These are phyloP conservation scores for Zaprionus ghesquierei DNA, from an alignment of 1,140 invertebrate genomes.

Conservation along the genomic window DNA sequence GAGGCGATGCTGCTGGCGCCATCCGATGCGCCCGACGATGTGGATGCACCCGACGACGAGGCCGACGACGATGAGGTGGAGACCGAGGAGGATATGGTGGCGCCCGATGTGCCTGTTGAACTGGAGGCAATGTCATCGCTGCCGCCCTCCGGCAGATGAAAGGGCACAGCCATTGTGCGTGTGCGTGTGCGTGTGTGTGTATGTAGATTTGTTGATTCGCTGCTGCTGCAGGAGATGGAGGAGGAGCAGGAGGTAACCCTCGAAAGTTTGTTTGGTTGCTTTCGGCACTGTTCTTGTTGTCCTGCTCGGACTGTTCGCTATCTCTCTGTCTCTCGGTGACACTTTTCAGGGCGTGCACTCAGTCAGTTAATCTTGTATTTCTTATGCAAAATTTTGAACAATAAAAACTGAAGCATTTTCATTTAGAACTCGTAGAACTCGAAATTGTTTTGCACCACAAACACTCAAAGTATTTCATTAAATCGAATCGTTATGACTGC, in stretches of 20 bases:
- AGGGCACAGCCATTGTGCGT: conserved; percentile 79
- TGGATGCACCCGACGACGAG: conserved; percentile 53
- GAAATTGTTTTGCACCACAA: conserved; percentile 24
- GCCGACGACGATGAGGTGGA: conserved; percentile 46
- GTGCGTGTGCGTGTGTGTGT: conserved; percentile 7
- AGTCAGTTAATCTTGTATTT: conserved; percentile 79
- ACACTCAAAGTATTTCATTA: conserved; percentile 47
- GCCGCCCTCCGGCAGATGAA: conserved; percentile 79
- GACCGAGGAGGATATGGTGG: conserved; percentile 41
- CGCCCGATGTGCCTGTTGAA: conserved; percentile 58
- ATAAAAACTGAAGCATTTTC: conserved; percentile 71
- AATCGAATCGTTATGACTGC: background rate
- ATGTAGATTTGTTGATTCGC: background rate
- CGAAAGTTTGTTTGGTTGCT: conserved; percentile 30
- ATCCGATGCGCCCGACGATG: conserved; percentile 66
- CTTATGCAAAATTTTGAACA: conserved; percentile 74
- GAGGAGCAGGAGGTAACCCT: conserved; percentile 34
- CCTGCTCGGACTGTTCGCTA: conserved; percentile 27
- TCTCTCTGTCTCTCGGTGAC: conserved; percentile 27
- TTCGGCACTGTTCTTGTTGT: conserved; percentile 8
- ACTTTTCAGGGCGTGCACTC: conserved; percentile 57
- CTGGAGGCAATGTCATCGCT: conserved; percentile 72
- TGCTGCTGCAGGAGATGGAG: no score
- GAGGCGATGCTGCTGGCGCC: conserved; percentile 73
- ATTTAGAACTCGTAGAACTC: conserved; percentile 27